Conservation (phyloP, 2,113 vertebrate genomes). For the Siniperca chuatsi region DNA sequence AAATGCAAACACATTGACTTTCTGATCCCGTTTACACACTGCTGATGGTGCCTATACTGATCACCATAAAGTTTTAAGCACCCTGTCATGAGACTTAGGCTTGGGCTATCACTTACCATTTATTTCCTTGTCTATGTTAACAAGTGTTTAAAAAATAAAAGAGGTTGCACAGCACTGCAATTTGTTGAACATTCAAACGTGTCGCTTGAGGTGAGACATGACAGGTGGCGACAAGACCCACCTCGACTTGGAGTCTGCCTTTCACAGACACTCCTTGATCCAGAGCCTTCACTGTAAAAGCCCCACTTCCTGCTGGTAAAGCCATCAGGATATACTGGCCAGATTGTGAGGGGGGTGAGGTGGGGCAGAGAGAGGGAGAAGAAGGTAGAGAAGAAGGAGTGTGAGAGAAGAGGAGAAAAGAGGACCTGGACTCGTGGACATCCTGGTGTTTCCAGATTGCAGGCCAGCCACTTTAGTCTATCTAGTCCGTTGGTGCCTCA, state of each 20-base stretch:
- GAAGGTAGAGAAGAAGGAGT: constrained; percentile 7
- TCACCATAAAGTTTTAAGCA: neutral
- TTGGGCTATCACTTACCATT: neutral
- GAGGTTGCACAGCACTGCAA: neutral
- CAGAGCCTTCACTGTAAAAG: constrained; percentile 44
- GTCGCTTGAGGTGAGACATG: constrained; percentile 38
- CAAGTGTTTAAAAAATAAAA: constrained; percentile 6
- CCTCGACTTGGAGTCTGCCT: constrained; percentile 32
- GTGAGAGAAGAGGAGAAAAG: constrained; percentile 18
- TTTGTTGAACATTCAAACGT: constrained; percentile 40
- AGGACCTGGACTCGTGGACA: neutral
- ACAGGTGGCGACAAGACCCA: constrained; percentile 62
- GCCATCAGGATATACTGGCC: constrained; percentile 62
- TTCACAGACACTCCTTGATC: constrained; percentile 47
- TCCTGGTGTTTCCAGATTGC: constrained; percentile 31
- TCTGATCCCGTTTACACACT: neutral
- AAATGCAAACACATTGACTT: neutral
- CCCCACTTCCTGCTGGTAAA: constrained; percentile 75
- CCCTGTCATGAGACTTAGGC: neutral
- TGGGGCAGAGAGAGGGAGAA: constrained; percentile 32
- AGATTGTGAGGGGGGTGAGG: constrained; percentile 39
- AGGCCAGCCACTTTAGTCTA: neutral
- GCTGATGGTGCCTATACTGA: neutral
- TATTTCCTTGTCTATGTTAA: neutral
- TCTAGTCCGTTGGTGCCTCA: neutral